A percentile compares a stretch with the other conserved stretches of the same genome.
phyloP scores from a whole-genome alignment of 2,113 vertebrate genomes.

The Campylorhamphus procurvoides region DNA sequence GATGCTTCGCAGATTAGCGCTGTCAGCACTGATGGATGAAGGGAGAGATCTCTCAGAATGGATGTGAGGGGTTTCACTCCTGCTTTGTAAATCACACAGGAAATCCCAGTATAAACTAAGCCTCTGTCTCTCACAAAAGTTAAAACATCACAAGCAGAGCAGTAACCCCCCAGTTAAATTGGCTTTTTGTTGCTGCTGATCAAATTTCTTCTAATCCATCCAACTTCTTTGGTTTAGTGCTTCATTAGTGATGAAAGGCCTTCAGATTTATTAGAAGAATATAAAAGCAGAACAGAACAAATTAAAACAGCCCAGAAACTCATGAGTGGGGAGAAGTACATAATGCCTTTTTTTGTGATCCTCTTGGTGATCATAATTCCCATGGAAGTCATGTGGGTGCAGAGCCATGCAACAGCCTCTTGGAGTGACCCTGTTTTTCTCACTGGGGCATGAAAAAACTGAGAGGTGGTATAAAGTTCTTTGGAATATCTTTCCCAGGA shows the following conservation, averaged over 20 bases:
- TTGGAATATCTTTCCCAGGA: neutral
- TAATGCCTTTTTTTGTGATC: neutral
- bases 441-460: neutral
- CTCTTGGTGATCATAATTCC: neutral
- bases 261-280: slow-evolving; percentile 19
- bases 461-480: neutral
- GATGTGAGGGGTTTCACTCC: neutral
- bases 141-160: neutral
- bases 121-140: neutral
- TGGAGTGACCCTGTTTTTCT: neutral
- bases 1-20: neutral
- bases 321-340: neutral
- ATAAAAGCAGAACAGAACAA: slow-evolving; percentile 1
- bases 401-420: neutral
- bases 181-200: slow-evolving; percentile 14
- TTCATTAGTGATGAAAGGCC: slow-evolving; percentile 34
- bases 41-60: neutral
- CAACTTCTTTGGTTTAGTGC: slow-evolving; percentile 42
- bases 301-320: neutral
- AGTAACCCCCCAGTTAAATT: neutral
- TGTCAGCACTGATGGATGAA: slow-evolving; percentile 42
- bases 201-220: slow-evolving; percentile 43
- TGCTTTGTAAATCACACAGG: slow-evolving; percentile 21
- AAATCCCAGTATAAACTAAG: slow-evolving; percentile 26
- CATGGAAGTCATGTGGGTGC: neutral